A percentile compares a stretch with the other conserved stretches of the same genome.
Evolutionary conservation across 2,113 vertebrate genomes (phyloP).

Genomic region (Copsychus sechellarum): DNA sequence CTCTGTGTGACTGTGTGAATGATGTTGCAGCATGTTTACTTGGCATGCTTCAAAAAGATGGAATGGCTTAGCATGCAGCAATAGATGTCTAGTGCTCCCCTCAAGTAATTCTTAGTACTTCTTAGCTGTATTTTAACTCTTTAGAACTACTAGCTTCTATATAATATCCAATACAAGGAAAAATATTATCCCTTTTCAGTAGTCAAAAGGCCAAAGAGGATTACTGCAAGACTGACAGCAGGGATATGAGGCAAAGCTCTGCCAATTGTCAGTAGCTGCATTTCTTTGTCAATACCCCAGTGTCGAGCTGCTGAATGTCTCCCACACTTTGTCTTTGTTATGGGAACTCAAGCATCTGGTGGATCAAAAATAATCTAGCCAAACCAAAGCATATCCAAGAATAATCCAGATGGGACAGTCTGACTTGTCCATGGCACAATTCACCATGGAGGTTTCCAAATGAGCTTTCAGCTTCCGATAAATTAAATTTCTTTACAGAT

Average conservation of each 20-base stretch:
- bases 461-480: background rate
- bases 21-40: background rate
- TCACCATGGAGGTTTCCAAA: background rate
- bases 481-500: background rate
- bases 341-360: background rate
- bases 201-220: background rate
- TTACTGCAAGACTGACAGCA: background rate
- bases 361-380: background rate
- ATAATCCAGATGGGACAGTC: background rate
- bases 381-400: constrained; percentile 4
- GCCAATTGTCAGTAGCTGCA: background rate
- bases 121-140: background rate
- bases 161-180: background rate
- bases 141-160: background rate
- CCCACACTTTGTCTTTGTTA: background rate
- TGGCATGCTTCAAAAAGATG: background rate
- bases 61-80: background rate
- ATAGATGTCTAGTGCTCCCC: background rate
- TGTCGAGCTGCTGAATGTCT: background rate
- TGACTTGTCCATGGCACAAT: background rate
- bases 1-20: background rate
- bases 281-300: background rate
- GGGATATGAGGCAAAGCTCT: background rate
- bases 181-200: background rate
- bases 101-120: background rate